Evolutionary conservation across 2,888 invertebrate species (phyloP).

Genomic region (Mongoloraphidia duomilia): DNA sequence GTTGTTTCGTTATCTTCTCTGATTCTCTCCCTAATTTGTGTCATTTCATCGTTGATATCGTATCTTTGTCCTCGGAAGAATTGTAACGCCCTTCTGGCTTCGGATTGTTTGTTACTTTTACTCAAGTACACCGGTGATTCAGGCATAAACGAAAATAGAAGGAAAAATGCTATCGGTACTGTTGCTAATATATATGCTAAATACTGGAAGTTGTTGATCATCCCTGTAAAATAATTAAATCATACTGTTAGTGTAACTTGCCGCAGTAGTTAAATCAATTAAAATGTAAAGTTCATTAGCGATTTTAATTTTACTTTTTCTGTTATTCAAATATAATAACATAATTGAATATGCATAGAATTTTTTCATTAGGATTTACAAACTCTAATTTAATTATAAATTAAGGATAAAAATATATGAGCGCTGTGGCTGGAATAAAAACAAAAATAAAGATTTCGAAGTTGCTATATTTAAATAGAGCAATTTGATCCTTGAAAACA

Average conservation of each 20-base stretch:
- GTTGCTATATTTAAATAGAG: too few species aligned
- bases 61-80: conserved; percentile 47
- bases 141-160: conserved; percentile 45
- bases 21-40: conserved; percentile 32
- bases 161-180: conserved; percentile 28
- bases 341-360: too few species aligned
- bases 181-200: conserved; percentile 31
- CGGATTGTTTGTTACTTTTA: conserved; percentile 36
- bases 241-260: conserved; percentile 9
- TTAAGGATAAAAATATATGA: too few species aligned
- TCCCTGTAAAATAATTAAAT: conserved; percentile 20
- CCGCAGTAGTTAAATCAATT: conserved; percentile 6
- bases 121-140: conserved; percentile 54
- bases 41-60: conserved; percentile 40
- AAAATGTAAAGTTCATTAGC: too few species aligned
- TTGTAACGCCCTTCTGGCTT: conserved; percentile 43
- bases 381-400: too few species aligned
- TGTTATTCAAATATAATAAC: too few species aligned
- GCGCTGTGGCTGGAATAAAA: too few species aligned
- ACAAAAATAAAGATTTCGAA: too few species aligned
- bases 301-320: too few species aligned
- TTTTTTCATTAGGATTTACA: too few species aligned
- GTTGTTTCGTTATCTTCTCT: conserved; percentile 31
- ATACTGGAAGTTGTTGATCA: conserved; percentile 27
- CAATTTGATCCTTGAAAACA: too few species aligned